Conservation (phyloP, 2,113 vertebrate genomes). For the Vidua macroura region DNA sequence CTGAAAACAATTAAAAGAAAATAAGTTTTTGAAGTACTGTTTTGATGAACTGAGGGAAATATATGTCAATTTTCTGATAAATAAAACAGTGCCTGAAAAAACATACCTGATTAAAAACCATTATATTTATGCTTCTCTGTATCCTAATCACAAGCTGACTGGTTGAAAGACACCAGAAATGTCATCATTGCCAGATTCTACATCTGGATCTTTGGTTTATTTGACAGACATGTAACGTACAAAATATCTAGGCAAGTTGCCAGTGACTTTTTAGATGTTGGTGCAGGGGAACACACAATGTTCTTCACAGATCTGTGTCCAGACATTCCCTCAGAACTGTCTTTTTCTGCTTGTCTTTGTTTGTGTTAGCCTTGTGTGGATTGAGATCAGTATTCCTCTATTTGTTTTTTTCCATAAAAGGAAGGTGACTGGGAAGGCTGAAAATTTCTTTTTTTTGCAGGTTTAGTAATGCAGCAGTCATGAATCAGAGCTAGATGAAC, state of each 20-base stretch:
- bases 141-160: not conserved
- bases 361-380: not conserved
- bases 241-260: not conserved
- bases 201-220: conserved; percentile 37
- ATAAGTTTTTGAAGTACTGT: not conserved
- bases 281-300: not conserved
- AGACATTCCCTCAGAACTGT: not conserved
- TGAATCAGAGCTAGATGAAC: not conserved
- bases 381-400: not conserved
- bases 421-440: not conserved
- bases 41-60: not conserved
- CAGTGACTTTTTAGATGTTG: not conserved
- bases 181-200: not conserved
- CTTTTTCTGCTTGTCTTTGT: not conserved
- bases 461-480: not conserved
- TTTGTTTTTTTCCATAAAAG: not conserved
- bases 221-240: not conserved
- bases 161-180: not conserved
- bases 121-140: not conserved
- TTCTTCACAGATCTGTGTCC: not conserved
- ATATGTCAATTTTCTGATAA: not conserved
- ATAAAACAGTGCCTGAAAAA: not conserved
- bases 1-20: not conserved
- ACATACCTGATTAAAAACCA: not conserved
- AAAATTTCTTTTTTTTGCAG: not conserved